Evolutionary conservation across 2,113 vertebrate species (phyloP).

Genomic region (Macaca nemestrina): DNA sequence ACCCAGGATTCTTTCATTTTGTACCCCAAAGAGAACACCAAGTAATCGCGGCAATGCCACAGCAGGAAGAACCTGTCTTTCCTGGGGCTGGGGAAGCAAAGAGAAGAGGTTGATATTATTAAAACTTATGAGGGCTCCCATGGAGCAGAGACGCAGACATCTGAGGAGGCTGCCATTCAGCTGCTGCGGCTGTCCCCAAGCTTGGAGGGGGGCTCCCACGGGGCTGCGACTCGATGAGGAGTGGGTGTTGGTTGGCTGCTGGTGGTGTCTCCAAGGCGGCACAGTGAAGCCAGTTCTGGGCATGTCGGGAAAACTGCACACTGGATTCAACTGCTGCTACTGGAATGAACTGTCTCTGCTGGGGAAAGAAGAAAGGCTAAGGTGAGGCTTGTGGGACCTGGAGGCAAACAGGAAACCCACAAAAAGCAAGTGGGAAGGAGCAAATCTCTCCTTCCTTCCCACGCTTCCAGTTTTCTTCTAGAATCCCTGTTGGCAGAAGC

Average conservation of each 20-base stretch:
- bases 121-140: not conserved
- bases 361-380: not conserved
- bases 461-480: not conserved
- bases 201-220: not conserved
- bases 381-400: not conserved
- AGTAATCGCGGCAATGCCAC: not conserved
- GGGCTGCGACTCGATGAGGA: not conserved
- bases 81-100: not conserved
- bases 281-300: not conserved
- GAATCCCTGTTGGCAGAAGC: not conserved
- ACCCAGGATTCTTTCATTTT: not conserved
- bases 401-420: not conserved
- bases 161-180: not conserved
- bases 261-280: not conserved
- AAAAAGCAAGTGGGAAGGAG: not conserved
- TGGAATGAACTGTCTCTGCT: not conserved
- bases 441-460: not conserved
- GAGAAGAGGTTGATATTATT: not conserved
- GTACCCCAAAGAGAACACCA: not conserved
- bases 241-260: not conserved
- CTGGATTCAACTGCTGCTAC: not conserved
- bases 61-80: not conserved
- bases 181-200: too few species aligned
- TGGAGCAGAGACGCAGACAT: not conserved
- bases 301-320: not conserved